Percentiles rank a stretch among this genome's conserved stretches.
phyloP scores from a whole-genome alignment of 2,797 vertebrate genomes.

The Dendrocincla fuliginosa region DNA sequence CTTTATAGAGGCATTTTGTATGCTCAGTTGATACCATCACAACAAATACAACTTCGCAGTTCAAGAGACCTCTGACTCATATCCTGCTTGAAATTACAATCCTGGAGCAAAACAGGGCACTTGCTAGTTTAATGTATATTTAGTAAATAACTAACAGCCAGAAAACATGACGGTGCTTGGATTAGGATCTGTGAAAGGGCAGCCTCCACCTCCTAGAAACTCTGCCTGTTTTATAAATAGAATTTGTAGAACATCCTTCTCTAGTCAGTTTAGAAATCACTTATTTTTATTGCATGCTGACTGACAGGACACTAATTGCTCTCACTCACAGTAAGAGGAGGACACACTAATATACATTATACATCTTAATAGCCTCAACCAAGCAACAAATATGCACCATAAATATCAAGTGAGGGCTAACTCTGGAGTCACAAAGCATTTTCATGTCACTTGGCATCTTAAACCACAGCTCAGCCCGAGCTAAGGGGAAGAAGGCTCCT shows the following conservation, averaged over 20 bases:
- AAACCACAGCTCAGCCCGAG: not conserved
- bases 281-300: not conserved
- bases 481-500: not conserved
- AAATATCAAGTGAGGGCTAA: not conserved
- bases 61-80: not conserved
- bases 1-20: not conserved
- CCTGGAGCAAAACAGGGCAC: not conserved
- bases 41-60: not conserved
- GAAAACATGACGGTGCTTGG: not conserved
- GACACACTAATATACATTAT: not conserved
- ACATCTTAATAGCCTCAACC: not conserved
- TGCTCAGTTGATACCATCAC: not conserved
- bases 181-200: not conserved
- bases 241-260: not conserved
- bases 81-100: not conserved
- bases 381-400: not conserved
- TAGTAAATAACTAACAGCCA: not conserved
- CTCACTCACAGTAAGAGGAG: not conserved
- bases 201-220: not conserved
- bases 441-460: not conserved
- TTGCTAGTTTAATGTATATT: not conserved
- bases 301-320: slow-evolving; percentile 20
- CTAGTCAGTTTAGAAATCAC: not conserved
- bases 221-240: not conserved
- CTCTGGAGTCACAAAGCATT: not conserved